Conservation (phyloP, 2,888 invertebrate species). For the Urechis unicinctus region DNA sequence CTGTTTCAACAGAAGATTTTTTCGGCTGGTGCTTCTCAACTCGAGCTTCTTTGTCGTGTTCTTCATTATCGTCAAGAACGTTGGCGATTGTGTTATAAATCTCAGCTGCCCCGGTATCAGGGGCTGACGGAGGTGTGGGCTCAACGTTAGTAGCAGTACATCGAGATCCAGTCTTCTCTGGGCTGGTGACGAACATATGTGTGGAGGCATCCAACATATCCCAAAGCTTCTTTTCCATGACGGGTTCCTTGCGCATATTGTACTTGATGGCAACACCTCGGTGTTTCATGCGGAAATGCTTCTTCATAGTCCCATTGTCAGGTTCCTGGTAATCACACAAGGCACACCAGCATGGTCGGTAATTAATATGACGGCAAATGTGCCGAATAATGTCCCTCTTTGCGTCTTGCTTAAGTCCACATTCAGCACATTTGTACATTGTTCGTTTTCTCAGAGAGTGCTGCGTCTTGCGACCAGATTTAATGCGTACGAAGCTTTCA, state of each 20-base stretch:
- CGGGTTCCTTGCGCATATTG: conserved; percentile 7
- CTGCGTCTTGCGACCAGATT: background rate
- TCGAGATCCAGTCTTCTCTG: no score
- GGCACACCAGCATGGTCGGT: conserved; percentile 18
- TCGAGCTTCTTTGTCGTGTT: background rate
- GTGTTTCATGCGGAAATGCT: conserved; percentile 17
- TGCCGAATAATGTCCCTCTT: conserved; percentile 17
- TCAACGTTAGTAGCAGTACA: no score
- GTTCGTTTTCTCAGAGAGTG: background rate
- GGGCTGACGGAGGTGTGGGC: background rate
- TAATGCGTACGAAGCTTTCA: background rate
- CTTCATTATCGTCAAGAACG: background rate
- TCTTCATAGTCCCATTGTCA: conserved; percentile 9
- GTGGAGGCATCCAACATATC: conserved; percentile 6
- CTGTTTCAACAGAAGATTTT: background rate
- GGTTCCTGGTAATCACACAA: conserved; percentile 16
- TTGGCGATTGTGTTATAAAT: background rate
- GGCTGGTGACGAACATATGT: background rate
- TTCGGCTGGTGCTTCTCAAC: background rate
- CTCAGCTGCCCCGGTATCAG: background rate
- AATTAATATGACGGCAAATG: conserved; percentile 17
- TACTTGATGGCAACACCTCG: conserved; percentile 1
- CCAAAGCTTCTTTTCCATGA: conserved; percentile 9
- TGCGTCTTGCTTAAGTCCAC: conserved; percentile 7
- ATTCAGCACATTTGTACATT: conserved; percentile 14